Base-by-base conservation (phyloP, 2,113 vertebrate genomes). In the Tympanuchus pallidicinctus region DNA sequence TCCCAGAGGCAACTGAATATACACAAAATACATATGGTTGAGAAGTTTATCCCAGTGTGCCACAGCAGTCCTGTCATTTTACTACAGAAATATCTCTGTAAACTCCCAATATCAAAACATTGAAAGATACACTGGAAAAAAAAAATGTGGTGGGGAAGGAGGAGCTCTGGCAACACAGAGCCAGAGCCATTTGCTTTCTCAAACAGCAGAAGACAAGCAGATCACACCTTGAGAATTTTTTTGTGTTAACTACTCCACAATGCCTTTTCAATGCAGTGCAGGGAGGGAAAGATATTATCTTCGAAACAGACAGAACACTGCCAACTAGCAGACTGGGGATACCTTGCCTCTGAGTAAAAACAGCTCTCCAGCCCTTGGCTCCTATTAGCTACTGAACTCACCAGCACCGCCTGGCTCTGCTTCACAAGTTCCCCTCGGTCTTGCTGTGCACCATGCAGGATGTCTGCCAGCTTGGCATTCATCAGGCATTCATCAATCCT, bases 391-490 rank as follows among this genome's bases (percentile, higher is more conserved):
- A 86, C 34, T 61, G 73, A 90, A 40, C 61, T 67, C 47, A 8
- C 76, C 13, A 90, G 65, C 72, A 88, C 52, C 61, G 72, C 77
- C 82, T 82, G 75, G 82, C 61, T n/a, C 34, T 43, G 34, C 34
- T 93, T 83, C 76, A 67, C 3, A 43, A 28, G 38, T 38, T 95
- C 32, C 38, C 50, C 86, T 90, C 30, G 10, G 8, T 92, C 63
- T 56, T 87, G 63, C 78, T 65, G 52, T n/a, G 40, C 91, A 86
- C 70, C 88, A 86, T 45, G 40, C 70, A 83, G 88, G 82, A 83
- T 47, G 74, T 60, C 72, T 93, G 93, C 86, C 93, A 96, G 72
- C 73, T 93, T 93, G 86, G 86, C 92, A 96, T 42, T 38, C 64
- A 69, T 24, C 2, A 60, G 70, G 38, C 2, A 22, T 30, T 87